Evolutionary conservation across 2,797 vertebrate species (phyloP).

Genomic region (Acrossocheilus wenchowensis): DNA sequence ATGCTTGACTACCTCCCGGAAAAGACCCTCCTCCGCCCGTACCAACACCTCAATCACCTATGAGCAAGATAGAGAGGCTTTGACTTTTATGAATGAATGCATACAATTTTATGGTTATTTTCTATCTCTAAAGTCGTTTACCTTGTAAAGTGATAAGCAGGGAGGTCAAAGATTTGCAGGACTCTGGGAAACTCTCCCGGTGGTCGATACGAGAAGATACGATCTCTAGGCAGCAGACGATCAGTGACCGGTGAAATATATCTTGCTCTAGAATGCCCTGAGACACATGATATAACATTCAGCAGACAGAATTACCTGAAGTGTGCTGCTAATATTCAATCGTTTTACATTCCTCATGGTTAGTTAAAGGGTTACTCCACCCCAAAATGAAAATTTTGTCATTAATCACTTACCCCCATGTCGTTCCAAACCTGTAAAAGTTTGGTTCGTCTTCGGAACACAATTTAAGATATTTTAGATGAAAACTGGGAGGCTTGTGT

Average conservation of each 20-base stretch:
- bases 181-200: constrained; percentile 88
- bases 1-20: constrained; percentile 97
- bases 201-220: constrained; percentile 90
- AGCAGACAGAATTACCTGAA: neutral
- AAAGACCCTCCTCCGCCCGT: constrained; percentile 93
- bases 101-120: neutral
- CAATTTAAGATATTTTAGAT: too few relatives aligned
- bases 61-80: constrained; percentile 68
- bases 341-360: neutral
- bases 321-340: neutral
- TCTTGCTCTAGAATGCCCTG: constrained; percentile 92
- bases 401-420: too few relatives aligned
- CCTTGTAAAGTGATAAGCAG: constrained; percentile 94
- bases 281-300: constrained; percentile 51
- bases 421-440: too few relatives aligned
- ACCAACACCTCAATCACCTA: constrained; percentile 97
- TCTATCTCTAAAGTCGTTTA: constrained; percentile 57
- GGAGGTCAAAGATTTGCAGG: constrained; percentile 86
- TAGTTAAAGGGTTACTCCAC: neutral
- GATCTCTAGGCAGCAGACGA: constrained; percentile 92
- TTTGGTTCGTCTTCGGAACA: too few relatives aligned
- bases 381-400: too few relatives aligned
- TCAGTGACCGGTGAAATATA: constrained; percentile 89
- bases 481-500: too few relatives aligned
- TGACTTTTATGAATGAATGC: neutral